Conservation (phyloP, 2,888 invertebrate genomes). For the Torymus texanus region DNA sequence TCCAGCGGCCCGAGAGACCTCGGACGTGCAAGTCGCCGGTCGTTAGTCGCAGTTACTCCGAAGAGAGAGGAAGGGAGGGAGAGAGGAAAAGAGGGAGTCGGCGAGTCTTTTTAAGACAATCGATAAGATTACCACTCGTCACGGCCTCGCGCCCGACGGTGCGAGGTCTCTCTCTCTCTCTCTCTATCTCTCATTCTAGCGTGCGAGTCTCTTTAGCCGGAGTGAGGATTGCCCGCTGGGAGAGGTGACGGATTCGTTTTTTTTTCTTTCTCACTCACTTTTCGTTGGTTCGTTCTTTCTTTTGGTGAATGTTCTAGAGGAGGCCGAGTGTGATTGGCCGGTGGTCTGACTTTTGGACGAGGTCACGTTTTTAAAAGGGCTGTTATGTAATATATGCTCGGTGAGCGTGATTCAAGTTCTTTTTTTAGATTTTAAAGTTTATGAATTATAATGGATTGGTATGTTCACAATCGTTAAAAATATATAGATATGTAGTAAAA, state of each 20-base stretch:
- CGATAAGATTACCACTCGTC: constrained; percentile 65
- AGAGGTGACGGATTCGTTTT: not conserved
- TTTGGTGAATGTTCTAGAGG: too few relatives aligned
- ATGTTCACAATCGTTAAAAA: too few relatives aligned
- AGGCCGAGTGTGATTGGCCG: too few relatives aligned
- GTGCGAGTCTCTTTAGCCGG: not conserved
- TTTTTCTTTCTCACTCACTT: not conserved
- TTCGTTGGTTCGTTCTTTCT: not conserved
- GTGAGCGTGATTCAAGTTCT: too few relatives aligned
- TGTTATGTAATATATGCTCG: too few relatives aligned
- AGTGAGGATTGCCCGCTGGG: not conserved
- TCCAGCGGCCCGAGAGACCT: constrained; percentile 31
- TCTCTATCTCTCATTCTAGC: not conserved
- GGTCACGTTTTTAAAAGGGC: too few relatives aligned
- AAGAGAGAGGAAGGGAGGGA: constrained; percentile 3
- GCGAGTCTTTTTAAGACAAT: constrained; percentile 64
- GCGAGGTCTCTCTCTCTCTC: not conserved
- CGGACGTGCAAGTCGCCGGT: constrained; percentile 63
- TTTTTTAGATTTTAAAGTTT: too few relatives aligned
- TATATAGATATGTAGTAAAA: too few relatives aligned
- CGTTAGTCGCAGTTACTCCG: constrained; percentile 60
- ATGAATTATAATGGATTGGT: too few relatives aligned
- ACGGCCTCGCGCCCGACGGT: not conserved
- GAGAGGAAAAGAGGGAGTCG: constrained; percentile 21
- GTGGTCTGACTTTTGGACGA: too few relatives aligned